Evolutionary conservation across 2,797 vertebrate genomes (phyloP), one percentile per base, ranked within the genome.

Genomic region (Takifugu rubripes): DNA sequence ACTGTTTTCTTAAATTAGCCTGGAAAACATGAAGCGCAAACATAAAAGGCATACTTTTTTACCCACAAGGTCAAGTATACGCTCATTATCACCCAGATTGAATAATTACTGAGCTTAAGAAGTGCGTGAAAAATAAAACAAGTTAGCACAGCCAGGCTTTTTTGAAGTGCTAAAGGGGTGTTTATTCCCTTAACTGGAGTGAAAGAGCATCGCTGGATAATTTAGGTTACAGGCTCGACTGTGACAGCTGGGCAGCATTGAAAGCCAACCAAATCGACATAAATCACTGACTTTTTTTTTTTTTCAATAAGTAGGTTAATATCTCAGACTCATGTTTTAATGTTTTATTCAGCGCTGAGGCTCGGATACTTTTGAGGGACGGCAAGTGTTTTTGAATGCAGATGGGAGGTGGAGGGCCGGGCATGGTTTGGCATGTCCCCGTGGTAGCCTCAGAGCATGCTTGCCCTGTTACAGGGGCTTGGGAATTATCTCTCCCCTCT

Each of bases 281-380:
- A 86, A 90, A 90, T 90, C 86, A 84, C 82, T 52, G 72, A 73
- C 68, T 44, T 44, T 44, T 44, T 85, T 78, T 80, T 81, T 51
- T 72, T 82, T 68, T 72, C 81, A 89, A 89, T 91, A 93, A 92
- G 86, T 92, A 88, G 91, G 90, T 91, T 91, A 89, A 91, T 90
- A 91, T 90, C 88, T 87, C 83, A 83, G 89, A 91, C 89, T 84
- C 84, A 83, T 52, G 74, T 91, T 82, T 48, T 90, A 85, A 89
- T 92, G 87, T 88, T 90, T 91, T 87, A 91, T 92, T 91, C 72
- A 93, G 70, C 21, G 5, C 56, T 3, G 53, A 80, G 60, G 70
- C 82, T 73, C 72, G 69, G 82, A 78, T 79, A 63, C 82, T 73
- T 80, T 81, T 85, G 74, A 84, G 84, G 87, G 86, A 87, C 77